phyloP scores from a whole-genome alignment of 2,797 vertebrate species.

The Mormyrops boulengeri region DNA sequence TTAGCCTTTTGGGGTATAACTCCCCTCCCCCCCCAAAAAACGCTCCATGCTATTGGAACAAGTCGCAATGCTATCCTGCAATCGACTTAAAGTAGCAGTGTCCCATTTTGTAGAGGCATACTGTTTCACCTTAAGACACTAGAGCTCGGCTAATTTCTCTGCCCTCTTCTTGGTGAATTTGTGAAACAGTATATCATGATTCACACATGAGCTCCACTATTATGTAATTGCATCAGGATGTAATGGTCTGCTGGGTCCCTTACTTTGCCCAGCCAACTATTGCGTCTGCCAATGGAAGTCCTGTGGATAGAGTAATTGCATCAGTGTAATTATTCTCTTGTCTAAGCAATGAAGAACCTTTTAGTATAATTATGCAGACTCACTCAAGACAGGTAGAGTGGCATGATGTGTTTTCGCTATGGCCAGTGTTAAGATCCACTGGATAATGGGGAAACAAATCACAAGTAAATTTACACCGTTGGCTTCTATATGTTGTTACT shows the following conservation, averaged over 20 bases:
- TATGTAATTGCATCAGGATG: slow-evolving; percentile 10
- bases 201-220: slow-evolving; percentile 8
- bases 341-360: slow-evolving; percentile 16
- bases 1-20: not conserved
- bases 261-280: not conserved
- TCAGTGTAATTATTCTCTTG: slow-evolving; percentile 14
- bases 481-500: not conserved
- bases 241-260: not conserved
- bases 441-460: not conserved
- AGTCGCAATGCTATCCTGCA: not conserved
- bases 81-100: not conserved
- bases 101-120: not conserved
- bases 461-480: not conserved
- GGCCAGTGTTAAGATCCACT: not conserved
- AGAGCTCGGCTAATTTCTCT: not conserved
- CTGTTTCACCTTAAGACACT: not conserved
- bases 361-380: slow-evolving; percentile 17
- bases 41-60: not conserved
- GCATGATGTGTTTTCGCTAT: not conserved
- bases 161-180: not conserved
- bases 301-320: slow-evolving; percentile 4
- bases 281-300: slow-evolving; percentile 2
- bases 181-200: slow-evolving; percentile 17
- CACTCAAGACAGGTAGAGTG: not conserved
- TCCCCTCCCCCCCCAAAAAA: not conserved